Evolutionary conservation across 2,888 invertebrate species (phyloP), one percentile per base, ranked within the genome.

Genomic region (Chloroclysta siterata): DNA sequence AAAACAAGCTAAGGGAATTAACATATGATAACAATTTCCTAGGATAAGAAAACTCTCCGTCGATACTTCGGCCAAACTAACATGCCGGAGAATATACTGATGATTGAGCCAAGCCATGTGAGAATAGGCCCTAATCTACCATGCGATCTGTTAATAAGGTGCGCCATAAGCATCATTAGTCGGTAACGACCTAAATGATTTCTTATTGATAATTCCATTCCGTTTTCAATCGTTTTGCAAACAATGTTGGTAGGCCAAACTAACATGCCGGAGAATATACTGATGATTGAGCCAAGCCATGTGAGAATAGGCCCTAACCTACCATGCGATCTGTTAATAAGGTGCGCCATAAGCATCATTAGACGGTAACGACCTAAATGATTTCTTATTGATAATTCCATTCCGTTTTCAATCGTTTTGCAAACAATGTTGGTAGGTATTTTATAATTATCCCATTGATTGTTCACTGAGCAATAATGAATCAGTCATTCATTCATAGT

Each of bases 131-230:
- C 36, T 29, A 53, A 42, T n/a, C 36, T 56, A 60, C 15, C 46
- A 17, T 29, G 54, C 53, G 50, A 63, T 63, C 57, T 47, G 57
- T 56, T 70, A 64, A 62, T 53, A 62, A 67, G 63, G 66, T 60
- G 59, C 53, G 68, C 69, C 63, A 54, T 61, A 44, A 65, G 54
- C 56, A 59, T 59, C 52, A 63, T 66, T 66, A 55, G 50, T 47
- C 70, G 56, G 70, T 70, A 53, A 60, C 70, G 66, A 72, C 71
- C 70, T 72, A 71, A 77, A 73, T 72, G 69, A 70, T 77, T 74
- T 74, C 70, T 71, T 71, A 75, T 73, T 74, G 66, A 73, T 71
- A 71, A 70, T 66, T 56, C 15, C 50, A 53, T 61, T 60, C 63
- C 60, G 66, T 63, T 66, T 64, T 64, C 50, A 14, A 52, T 29